Conservation (phyloP, 92 coral and sea anemone species). For the Nematostella vectensis region DNA sequence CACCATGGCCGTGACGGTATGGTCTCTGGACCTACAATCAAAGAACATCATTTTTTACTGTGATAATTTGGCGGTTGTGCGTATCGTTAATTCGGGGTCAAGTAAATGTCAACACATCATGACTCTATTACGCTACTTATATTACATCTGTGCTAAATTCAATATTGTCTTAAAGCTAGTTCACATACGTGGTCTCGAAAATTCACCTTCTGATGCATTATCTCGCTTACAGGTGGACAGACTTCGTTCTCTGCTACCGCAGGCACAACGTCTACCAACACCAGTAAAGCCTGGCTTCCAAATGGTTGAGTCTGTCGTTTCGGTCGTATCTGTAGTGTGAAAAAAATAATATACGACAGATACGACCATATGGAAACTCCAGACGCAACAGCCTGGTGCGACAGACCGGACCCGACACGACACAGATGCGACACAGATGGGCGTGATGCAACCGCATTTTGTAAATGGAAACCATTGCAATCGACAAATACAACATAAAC, state of each 20-base stretch:
- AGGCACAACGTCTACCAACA: constrained; percentile 10
- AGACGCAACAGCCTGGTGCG: too few relatives aligned
- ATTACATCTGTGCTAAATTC: constrained; percentile 10
- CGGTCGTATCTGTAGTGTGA: too few relatives aligned
- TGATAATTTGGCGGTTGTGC: constrained; percentile 8
- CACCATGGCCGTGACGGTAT: constrained; percentile 11
- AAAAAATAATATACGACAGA: too few relatives aligned
- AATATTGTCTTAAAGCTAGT: constrained; percentile 14
- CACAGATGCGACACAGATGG: too few relatives aligned
- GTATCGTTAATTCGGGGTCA: constrained; percentile 11
- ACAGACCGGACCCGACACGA: too few relatives aligned
- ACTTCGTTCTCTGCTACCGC: constrained; percentile 21
- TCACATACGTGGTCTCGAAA: constrained; percentile 28
- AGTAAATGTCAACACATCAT: constrained; percentile 23
- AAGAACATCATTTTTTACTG: constrained; percentile 13
- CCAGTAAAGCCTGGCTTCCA: constrained; percentile 5
- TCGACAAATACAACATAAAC: too few relatives aligned
- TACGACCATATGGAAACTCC: too few relatives aligned
- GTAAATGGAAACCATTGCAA: too few relatives aligned
- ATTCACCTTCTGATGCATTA: constrained; percentile 28
- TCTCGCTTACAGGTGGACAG: constrained; percentile 43
- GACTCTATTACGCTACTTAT: constrained; percentile 9
- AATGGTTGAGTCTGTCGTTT: too few relatives aligned
- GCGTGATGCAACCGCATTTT: too few relatives aligned
- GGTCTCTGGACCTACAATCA: constrained; percentile 3